phyloP scores from a whole-genome alignment of 2,113 vertebrate genomes.

The Antechinus stuartii region DNA sequence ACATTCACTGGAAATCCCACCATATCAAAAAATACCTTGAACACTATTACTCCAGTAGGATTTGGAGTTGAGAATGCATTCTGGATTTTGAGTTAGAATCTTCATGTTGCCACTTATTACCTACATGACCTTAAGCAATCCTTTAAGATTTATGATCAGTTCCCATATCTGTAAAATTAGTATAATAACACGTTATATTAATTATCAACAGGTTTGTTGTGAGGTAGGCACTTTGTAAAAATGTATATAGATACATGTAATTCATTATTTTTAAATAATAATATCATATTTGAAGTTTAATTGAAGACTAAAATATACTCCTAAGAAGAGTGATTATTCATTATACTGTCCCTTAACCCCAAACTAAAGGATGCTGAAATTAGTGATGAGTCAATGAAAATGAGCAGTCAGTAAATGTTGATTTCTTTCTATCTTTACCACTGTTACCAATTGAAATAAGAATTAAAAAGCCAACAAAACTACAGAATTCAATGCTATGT shows the following conservation, averaged over 20 bases:
- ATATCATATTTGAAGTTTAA: neutral
- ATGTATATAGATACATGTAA: neutral
- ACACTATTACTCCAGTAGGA: neutral
- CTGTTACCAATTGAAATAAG: neutral
- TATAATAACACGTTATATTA: neutral
- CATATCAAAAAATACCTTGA: neutral
- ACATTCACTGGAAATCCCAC: neutral
- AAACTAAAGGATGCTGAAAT: slow-evolving; percentile 48
- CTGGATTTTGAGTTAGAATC: neutral
- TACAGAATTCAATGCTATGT: slow-evolving; percentile 27
- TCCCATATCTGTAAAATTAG: neutral
- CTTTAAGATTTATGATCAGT: neutral
- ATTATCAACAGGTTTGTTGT: neutral
- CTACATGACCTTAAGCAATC: neutral
- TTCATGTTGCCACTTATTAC: neutral
- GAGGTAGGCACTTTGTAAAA: slow-evolving; percentile 31
- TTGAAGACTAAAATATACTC: slow-evolving; percentile 43
- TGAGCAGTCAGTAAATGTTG: slow-evolving; percentile 7
- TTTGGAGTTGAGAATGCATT: neutral
- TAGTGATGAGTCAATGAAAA: slow-evolving; percentile 54
- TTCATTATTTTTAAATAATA: neutral
- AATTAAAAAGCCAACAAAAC: slow-evolving; percentile 49
- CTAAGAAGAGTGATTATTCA: slow-evolving; percentile 56
- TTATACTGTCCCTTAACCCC: slow-evolving; percentile 22
- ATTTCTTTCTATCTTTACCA: slow-evolving; percentile 31